Percentiles rank a stretch among this genome's conserved stretches.
Evolutionary conservation across 1,140 invertebrate species (phyloP).

Genomic region (Megalopta genalis): DNA sequence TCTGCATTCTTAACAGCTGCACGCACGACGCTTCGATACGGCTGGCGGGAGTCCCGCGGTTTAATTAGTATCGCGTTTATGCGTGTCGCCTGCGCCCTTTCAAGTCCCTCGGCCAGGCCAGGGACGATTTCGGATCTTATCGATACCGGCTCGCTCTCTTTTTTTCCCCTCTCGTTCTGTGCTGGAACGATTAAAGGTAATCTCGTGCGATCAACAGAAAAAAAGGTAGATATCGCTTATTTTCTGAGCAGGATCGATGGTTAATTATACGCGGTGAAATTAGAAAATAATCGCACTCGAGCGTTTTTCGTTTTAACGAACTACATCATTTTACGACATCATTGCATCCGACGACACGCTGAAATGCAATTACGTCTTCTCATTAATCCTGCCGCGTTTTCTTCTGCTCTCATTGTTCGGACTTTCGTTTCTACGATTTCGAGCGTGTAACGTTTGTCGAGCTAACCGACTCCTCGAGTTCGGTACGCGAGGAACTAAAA

Average conservation of each 20-base stretch:
- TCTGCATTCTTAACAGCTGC: constrained; percentile 73
- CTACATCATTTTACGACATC: no score
- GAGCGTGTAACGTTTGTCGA: no score
- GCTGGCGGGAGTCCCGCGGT: constrained; percentile 44
- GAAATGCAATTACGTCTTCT: no score
- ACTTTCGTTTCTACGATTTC: no score
- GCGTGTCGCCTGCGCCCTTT: constrained; percentile 40
- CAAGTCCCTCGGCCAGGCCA: constrained; percentile 4
- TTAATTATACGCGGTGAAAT: neutral
- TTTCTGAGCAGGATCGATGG: neutral
- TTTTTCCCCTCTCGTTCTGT: neutral
- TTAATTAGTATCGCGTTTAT: constrained; percentile 70
- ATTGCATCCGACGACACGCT: no score
- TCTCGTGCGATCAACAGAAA: neutral
- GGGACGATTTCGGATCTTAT: constrained; percentile 11
- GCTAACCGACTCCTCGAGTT: no score
- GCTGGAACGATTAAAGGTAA: neutral
- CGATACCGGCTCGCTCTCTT: neutral
- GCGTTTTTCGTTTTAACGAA: no score
- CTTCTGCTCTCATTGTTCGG: no score
- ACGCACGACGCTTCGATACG: constrained; percentile 60
- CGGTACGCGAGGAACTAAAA: no score
- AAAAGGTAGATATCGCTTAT: neutral
- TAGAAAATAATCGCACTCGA: neutral
- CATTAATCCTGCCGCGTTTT: no score